These are phyloP conservation scores for Choristoneura rosaceana DNA, from an alignment of 2,888 invertebrate genomes.

Conservation along the genomic window DNA sequence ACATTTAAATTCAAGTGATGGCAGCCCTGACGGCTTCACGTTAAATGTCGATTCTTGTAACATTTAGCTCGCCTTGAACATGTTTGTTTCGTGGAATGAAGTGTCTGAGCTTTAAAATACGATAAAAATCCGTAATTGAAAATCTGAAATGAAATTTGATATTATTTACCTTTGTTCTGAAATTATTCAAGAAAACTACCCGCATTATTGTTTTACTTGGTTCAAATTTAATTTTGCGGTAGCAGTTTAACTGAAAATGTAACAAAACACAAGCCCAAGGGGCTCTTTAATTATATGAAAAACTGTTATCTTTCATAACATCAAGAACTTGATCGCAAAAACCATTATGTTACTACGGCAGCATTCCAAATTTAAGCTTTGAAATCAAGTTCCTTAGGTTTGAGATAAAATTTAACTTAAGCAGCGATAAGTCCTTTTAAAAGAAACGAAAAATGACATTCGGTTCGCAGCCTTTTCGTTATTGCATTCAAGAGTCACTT, in stretches of 20 bases:
- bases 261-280: background rate
- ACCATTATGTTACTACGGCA: background rate
- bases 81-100: constrained; percentile 1
- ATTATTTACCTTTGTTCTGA: too few species aligned
- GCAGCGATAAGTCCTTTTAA: background rate
- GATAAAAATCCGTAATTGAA: background rate
- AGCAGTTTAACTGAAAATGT: background rate
- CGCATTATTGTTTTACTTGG: background rate
- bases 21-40: background rate
- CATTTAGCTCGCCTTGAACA: background rate
- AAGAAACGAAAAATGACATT: background rate
- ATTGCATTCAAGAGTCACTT: constrained; percentile 11
- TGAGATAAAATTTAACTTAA: background rate
- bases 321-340: background rate
- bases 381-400: background rate
- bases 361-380: background rate
- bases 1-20: background rate
- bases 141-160: background rate
- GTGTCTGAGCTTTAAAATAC: background rate
- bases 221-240: background rate
- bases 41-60: background rate
- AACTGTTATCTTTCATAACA: constrained; percentile 6
- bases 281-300: background rate
- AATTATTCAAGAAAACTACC: background rate
- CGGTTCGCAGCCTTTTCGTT: constrained; percentile 12